These are phyloP conservation scores for Callorhinus ursinus DNA, from an alignment of 2,113 vertebrate species.

Conservation along the genomic window DNA sequence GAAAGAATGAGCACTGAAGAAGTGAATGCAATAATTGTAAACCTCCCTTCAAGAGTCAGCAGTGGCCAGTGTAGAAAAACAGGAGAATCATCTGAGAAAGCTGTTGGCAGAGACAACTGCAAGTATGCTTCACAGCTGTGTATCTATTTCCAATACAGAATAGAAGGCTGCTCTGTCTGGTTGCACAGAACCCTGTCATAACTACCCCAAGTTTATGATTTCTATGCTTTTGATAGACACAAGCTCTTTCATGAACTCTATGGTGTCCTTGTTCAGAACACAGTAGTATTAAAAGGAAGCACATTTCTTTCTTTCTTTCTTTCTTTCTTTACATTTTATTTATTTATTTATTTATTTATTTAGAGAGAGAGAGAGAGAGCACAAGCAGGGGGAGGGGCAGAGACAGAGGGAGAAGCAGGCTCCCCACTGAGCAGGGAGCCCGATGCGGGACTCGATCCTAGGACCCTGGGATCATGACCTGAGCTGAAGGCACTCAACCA, in stretches of 20 bases:
- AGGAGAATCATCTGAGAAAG: conserved; percentile 17
- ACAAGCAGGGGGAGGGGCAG: too few relatives aligned
- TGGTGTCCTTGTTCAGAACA: conserved; percentile 12
- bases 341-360: too few relatives aligned
- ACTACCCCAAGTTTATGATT: conserved; percentile 42
- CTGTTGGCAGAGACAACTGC: neutral
- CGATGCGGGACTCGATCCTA: too few relatives aligned
- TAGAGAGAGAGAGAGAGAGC: too few relatives aligned
- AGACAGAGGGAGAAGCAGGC: too few relatives aligned
- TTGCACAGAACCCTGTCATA: conserved; percentile 15
- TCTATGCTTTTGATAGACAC: conserved; percentile 41
- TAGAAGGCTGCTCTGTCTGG: neutral
- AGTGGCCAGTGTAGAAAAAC: neutral
- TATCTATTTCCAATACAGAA: neutral
- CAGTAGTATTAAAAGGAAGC: neutral
- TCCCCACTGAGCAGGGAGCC: too few relatives aligned
- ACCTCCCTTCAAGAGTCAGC: neutral
- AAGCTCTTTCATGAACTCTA: conserved; percentile 10
- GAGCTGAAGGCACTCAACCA: too few relatives aligned
- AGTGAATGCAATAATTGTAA: conserved; percentile 46
- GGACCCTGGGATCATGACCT: too few relatives aligned
- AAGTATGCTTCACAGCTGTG: neutral
- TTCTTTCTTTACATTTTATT: too few relatives aligned
- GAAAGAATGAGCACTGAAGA: conserved; percentile 2
- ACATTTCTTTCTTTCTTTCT: neutral